Base-by-base conservation (phyloP, 2,888 invertebrate genomes). In the Nomada ruficornis region DNA sequence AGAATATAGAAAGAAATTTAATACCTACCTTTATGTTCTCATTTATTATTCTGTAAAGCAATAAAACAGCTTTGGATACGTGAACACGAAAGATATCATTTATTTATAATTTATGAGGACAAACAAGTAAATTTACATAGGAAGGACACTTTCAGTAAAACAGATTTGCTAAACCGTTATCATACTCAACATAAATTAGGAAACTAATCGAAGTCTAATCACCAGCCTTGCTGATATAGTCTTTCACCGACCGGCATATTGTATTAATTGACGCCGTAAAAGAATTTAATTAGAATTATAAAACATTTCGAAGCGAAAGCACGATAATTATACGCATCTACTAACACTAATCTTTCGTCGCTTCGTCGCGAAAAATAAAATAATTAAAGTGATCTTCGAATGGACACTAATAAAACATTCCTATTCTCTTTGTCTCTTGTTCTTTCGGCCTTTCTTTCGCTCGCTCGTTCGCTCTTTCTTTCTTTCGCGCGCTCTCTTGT, bases 61-160 rank as follows among this genome's bases (percentile, higher is more conserved):
- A 54, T 54, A 55, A 82, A 72, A 44, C 9, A 57, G 71, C 57
- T 36, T 10, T 44, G 44, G 59, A 23, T 79, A 77, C 65, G 83
- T 90, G 91, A 93, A 93, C 93, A 93, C 93, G 91, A 91, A 91
- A 91, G 91, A 91, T 91, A 91, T 90, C 88, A 91, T 91, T 91
- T 91, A 91, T 91, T 91, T 91, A 90, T 89, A 87, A 90, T 89
- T 89, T 90, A 87, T 89, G 86, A 91, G 92, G 91, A 92, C 90
- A 92, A 93, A 93, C 91, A 91, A 92, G 90, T 91, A 91, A 92
- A 88, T 91, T 90, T 92, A 93, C 93, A 92, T 92, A 91, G 91
- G 93, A 93, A 93, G 92, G 93, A 92, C 93, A 93, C 93, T 93
- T 87, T 88, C 92, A 93, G 93, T 92, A 92, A 93, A 93, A 93